A percentile compares a stretch with the other conserved stretches of the same genome.
Evolutionary conservation across 1,140 invertebrate genomes (phyloP).

Genomic region (Leptinotarsa texana): DNA sequence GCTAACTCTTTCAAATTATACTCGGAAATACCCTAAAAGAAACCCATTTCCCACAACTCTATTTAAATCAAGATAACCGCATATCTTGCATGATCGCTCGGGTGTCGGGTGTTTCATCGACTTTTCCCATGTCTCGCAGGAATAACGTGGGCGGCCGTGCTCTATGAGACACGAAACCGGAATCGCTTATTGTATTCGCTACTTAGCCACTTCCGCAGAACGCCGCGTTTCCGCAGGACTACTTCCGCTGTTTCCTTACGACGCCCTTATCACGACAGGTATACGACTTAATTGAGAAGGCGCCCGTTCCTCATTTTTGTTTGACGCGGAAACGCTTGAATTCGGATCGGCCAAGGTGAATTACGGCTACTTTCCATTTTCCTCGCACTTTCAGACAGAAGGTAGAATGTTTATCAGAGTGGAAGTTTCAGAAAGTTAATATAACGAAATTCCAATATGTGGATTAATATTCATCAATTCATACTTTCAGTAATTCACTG

Average conservation of each 20-base stretch:
- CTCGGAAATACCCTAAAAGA: slow-evolving; percentile 6
- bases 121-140: slow-evolving; percentile 44
- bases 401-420: too few species aligned
- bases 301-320: neutral
- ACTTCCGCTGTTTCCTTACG: slow-evolving; percentile 50
- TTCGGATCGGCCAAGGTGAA: too few species aligned
- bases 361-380: too few species aligned
- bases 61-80: slow-evolving; percentile 25
- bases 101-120: slow-evolving; percentile 32
- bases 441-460: too few species aligned
- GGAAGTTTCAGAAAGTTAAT: neutral
- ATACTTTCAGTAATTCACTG: too few species aligned
- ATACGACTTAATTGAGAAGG: slow-evolving; percentile 6
- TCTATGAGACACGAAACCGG: slow-evolving; percentile 51
- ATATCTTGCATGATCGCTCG: slow-evolving; percentile 36
- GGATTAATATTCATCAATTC: too few species aligned
- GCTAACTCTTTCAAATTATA: neutral
- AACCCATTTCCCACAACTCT: slow-evolving; percentile 14
- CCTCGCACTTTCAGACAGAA: too few species aligned
- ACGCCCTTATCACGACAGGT: slow-evolving; percentile 19
- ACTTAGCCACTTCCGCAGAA: slow-evolving; percentile 52
- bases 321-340: neutral
- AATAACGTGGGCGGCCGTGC: slow-evolving; percentile 35
- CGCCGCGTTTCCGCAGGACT: slow-evolving; percentile 49
- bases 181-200: slow-evolving; percentile 52